These are phyloP conservation scores for Argyrosomus japonicus DNA, from an alignment of 2,113 vertebrate species.

Conservation along the genomic window DNA sequence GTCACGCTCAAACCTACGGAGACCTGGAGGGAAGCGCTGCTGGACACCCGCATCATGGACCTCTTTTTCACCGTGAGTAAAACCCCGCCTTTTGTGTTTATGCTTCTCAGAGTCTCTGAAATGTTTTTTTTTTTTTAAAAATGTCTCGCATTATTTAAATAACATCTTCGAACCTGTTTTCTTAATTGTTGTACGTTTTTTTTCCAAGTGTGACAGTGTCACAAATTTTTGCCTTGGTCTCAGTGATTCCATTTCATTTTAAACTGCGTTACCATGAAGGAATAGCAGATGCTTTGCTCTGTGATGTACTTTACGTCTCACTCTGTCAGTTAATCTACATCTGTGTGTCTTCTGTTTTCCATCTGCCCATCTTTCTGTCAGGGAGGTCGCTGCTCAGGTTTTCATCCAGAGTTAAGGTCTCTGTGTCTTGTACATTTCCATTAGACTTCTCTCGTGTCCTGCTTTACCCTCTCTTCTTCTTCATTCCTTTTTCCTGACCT, in stretches of 20 bases:
- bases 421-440: not conserved
- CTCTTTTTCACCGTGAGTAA: conserved; percentile 99
- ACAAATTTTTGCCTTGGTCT: not conserved
- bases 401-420: not conserved
- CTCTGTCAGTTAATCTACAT: not conserved
- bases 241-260: not conserved
- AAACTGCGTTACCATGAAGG: not conserved
- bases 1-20: conserved; percentile 98
- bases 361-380: conserved; percentile 1
- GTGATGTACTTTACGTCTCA: not conserved
- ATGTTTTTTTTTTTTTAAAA: not conserved
- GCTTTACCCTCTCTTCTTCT: not conserved
- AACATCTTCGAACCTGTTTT: not conserved
- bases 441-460: conserved; percentile 5
- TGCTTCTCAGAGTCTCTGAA: not conserved
- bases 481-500: conserved; percentile 1
- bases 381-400: conserved; percentile 3
- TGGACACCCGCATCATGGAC: conserved; percentile 98
- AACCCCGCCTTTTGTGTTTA: not conserved
- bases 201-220: too few relatives aligned
- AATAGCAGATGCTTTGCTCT: not conserved
- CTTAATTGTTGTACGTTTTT: not conserved
- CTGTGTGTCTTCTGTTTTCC: not conserved
- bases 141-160: not conserved
- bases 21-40: conserved; percentile 96